Percentiles rank a stretch among this genome's conserved stretches.
Conservation (phyloP, 2,113 vertebrate genomes). For the Talpa occidentalis region DNA sequence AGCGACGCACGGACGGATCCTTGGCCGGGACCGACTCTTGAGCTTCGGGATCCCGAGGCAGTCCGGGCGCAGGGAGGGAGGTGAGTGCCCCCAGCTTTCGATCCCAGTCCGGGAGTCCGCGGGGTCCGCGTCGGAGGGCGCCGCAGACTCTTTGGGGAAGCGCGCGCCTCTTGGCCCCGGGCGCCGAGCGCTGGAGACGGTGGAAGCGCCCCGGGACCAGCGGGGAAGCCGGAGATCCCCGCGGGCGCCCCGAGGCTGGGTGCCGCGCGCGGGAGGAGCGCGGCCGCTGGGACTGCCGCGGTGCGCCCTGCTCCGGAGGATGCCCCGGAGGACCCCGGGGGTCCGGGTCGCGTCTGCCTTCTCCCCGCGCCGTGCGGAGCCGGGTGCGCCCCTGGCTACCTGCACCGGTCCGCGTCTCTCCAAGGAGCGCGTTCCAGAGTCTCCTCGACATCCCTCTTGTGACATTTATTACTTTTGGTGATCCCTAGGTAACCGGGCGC, state of each 20-base stretch:
- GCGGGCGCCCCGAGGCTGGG: not conserved
- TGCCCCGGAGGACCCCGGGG: not conserved
- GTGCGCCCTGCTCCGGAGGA: not conserved
- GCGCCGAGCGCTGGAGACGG: fast-evolving
- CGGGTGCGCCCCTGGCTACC: not conserved
- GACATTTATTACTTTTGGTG: not conserved
- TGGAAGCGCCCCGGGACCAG: not conserved
- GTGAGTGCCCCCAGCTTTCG: slow-evolving; percentile 52
- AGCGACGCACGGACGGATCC: slow-evolving; percentile 10
- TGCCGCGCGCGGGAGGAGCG: not conserved
- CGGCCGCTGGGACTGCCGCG: fast-evolving
- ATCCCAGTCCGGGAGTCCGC: fast-evolving
- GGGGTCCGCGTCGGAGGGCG: not conserved
- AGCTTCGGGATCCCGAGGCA: slow-evolving; percentile 49
- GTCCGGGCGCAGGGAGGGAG: not conserved
- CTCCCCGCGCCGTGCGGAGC: fast-evolving
- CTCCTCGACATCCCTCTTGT: not conserved
- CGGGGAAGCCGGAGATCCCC: not conserved
- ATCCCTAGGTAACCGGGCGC: not conserved
- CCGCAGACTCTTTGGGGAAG: not conserved
- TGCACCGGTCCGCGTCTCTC: not conserved
- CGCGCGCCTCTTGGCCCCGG: not conserved
- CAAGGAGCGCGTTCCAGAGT: not conserved
- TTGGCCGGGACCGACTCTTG: not conserved
- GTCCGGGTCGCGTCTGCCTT: not conserved